Base-by-base conservation (phyloP, 2,888 invertebrate genomes). In the Cyclophora punctaria region DNA sequence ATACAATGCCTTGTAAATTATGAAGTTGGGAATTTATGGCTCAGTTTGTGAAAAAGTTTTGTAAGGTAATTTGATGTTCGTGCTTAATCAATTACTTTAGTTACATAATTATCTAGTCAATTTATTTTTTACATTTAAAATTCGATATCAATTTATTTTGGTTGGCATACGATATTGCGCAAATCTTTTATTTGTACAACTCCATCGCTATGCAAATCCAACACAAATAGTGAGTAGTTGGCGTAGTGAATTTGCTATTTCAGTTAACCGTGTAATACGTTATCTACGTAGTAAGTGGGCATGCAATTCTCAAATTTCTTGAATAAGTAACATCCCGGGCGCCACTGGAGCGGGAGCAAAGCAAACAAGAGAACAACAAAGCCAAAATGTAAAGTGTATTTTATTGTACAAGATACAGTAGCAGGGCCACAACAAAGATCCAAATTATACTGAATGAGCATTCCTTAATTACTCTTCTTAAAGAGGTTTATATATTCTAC, bases 311-410 rank as follows among this genome's bases (percentile, higher is more conserved):
- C 49, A 57, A 64, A 69, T 69, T 67, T 68, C 64, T 66, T 71
- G 62, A 66, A 67, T 67, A 70, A 71, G 70, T 69, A 68, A 63
- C 64, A 53, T 52, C 49, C 53, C 55, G 60, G 65, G 64, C 61
- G 57, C 64, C 57, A 51, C 57, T 59, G 57, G 59, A 58, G 63
- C 60, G 52, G 62, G 60, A 57, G 62, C 57, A 63, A 58, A 57
- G 66, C 69, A 70, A 70, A 74, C 73, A 72, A 72, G 67, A 71
- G 69, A 67, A 74, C 73, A 71, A 71, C 71, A 69, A 75, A 77
- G 75, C 72, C 67, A 64, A 71, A 78, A 75, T 74, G 78, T 78
- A 79, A 78, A 74, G 73, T 67, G 69, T 75, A 70, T 77, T 80
- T 78, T 75, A 78, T 74, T 69, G 73, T 67, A 54, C 66, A 68